Evolutionary conservation across 2,113 vertebrate genomes (phyloP).

Genomic region (Romanogobio albipinnatus): DNA sequence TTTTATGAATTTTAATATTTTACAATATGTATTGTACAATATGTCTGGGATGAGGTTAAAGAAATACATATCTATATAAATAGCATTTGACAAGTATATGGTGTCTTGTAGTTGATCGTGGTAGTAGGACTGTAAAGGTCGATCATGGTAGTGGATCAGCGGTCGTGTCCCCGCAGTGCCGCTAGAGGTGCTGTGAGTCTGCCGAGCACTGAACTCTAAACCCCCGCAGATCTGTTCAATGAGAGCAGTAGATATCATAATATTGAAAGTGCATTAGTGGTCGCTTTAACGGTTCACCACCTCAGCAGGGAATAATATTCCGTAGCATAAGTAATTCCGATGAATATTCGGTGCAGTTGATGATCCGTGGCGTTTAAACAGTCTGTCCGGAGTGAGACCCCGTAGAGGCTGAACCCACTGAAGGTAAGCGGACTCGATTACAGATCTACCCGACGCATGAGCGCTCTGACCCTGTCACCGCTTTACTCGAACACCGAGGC

Average conservation of each 20-base stretch:
- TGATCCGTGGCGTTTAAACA: slow-evolving; percentile 75
- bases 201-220: slow-evolving; percentile 85
- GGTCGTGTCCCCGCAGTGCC: slow-evolving; percentile 99
- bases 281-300: slow-evolving; percentile 68
- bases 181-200: slow-evolving; percentile 99
- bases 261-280: slow-evolving; percentile 85
- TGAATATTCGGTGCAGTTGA: slow-evolving; percentile 73
- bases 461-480: neutral
- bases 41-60: neutral
- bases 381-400: slow-evolving; percentile 77
- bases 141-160: slow-evolving; percentile 67
- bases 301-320: slow-evolving; percentile 67
- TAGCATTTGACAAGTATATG: no score
- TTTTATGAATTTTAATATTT: neutral
- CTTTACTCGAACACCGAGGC: slow-evolving; percentile 60
- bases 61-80: neutral
- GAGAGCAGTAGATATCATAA: slow-evolving; percentile 85
- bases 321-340: slow-evolving; percentile 68
- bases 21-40: no score
- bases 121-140: slow-evolving; percentile 45
- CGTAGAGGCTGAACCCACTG: slow-evolving; percentile 75
- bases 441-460: neutral
- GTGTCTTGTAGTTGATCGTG: slow-evolving; percentile 54
- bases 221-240: slow-evolving; percentile 90
- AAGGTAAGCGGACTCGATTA: slow-evolving; percentile 78